phyloP scores from a whole-genome alignment of 2,888 invertebrate species.

The Esperia sulphurella region DNA sequence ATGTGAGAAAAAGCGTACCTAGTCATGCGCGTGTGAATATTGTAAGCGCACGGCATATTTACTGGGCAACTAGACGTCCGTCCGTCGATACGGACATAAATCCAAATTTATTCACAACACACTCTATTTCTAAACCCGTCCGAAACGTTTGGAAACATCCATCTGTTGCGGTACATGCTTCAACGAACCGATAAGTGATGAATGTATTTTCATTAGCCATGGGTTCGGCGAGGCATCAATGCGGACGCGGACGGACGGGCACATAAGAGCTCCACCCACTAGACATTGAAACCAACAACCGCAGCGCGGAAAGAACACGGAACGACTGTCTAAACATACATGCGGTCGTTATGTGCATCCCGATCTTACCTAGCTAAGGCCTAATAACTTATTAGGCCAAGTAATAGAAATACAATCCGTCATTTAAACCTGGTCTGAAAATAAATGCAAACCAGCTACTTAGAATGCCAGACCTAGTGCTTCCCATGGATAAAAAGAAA shows the following conservation, averaged over 20 bases:
- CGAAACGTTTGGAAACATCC: background rate
- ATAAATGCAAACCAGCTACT: no score
- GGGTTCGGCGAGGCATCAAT: background rate
- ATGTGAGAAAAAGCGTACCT: no score
- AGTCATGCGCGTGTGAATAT: no score
- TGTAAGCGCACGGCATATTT: background rate
- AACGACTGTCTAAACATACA: background rate
- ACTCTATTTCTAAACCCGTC: slow-evolving; percentile 3
- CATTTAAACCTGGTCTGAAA: no score
- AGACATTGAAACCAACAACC: background rate
- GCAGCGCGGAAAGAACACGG: background rate
- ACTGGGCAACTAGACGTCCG: background rate
- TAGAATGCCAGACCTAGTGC: no score
- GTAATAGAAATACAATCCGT: no score
- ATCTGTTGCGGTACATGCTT: slow-evolving; percentile 3
- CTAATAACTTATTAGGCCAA: no score
- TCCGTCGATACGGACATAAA: slow-evolving; percentile 1
- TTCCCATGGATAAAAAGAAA: no score
- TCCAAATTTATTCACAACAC: slow-evolving; percentile 2
- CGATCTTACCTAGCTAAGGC: no score
- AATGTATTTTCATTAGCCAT: slow-evolving; percentile 4
- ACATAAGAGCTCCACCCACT: background rate
- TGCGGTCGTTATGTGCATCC: no score
- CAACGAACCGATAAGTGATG: background rate
- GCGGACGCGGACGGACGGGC: background rate